Percentiles rank a stretch among this genome's conserved stretches.
Evolutionary conservation across 2,888 invertebrate genomes (phyloP).

Genomic region (Drosophila affinis): DNA sequence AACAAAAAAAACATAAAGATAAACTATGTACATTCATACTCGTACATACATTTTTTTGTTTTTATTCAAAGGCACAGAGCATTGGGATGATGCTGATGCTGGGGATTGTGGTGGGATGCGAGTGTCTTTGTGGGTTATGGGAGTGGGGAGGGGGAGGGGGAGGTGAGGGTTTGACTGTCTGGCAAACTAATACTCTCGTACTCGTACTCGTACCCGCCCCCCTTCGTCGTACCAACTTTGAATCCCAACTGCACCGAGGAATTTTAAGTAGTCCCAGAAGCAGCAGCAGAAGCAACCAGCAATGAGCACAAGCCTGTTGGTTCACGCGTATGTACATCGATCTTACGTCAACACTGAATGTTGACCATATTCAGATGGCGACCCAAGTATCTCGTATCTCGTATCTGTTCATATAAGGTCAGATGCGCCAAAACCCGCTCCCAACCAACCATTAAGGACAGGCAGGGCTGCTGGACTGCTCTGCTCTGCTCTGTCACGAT

Average conservation of each 20-base stretch:
- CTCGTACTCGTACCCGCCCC: conserved; percentile 8
- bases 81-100: conserved; percentile 3
- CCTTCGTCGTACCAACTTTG: neutral
- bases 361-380: conserved; percentile 44
- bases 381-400: conserved; percentile 10
- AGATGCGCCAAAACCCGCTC: conserved; percentile 36
- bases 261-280: conserved; percentile 38
- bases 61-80: neutral
- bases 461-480: conserved; percentile 7
- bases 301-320: conserved; percentile 31
- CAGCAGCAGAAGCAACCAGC: conserved; percentile 1
- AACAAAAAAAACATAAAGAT: conserved; percentile 58
- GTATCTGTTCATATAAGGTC: conserved; percentile 46
- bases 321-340: conserved; percentile 46
- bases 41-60: neutral
- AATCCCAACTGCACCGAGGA: conserved; percentile 34
- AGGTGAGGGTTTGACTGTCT: neutral
- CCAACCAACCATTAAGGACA: conserved; percentile 13
- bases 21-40: conserved; percentile 13
- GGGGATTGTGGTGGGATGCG: neutral
- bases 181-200: neutral
- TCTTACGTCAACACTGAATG: conserved; percentile 62
- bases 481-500: neutral
- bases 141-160: conserved; percentile 21
- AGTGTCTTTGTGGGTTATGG: conserved; percentile 31